phyloP scores from a whole-genome alignment of 2,888 invertebrate genomes.

The Andrena haemorrhoa region DNA sequence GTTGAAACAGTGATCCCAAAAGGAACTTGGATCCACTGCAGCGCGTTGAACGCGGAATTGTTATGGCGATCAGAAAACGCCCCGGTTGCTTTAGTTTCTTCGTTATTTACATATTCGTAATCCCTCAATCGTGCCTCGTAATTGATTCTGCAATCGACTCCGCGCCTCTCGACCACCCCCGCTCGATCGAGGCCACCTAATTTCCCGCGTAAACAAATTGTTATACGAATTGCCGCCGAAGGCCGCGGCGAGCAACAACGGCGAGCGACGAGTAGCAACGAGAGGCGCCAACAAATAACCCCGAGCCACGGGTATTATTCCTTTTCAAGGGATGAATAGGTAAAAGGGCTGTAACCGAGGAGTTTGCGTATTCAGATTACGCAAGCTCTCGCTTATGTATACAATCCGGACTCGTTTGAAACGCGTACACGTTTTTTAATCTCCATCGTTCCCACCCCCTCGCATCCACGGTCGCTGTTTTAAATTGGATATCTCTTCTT shows the following conservation, averaged over 20 bases:
- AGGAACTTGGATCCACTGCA: neutral
- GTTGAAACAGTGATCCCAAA: neutral
- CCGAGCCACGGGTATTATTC: neutral
- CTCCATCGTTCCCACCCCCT: neutral
- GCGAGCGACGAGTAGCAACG: neutral
- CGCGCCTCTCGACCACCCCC: neutral
- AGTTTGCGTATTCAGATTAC: conserved; percentile 20
- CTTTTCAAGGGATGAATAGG: neutral
- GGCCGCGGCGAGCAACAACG: neutral
- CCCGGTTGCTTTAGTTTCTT: neutral
- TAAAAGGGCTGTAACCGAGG: neutral
- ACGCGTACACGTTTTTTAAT: conserved; percentile 33
- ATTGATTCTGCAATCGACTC: conserved; percentile 12
- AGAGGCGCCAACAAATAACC: neutral
- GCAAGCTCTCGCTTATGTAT: neutral
- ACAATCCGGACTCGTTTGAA: neutral
- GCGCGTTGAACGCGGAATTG: neutral
- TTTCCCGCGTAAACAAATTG: conserved; percentile 17
- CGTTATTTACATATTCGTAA: conserved; percentile 7
- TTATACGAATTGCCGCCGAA: neutral
- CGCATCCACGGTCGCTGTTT: neutral
- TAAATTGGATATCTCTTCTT: conserved; percentile 22
- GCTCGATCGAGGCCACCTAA: conserved; percentile 7
- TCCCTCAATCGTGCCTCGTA: conserved; percentile 5
- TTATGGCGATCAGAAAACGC: neutral